Conservation (phyloP, 2,888 invertebrate species). For the Brachycybe producta region DNA sequence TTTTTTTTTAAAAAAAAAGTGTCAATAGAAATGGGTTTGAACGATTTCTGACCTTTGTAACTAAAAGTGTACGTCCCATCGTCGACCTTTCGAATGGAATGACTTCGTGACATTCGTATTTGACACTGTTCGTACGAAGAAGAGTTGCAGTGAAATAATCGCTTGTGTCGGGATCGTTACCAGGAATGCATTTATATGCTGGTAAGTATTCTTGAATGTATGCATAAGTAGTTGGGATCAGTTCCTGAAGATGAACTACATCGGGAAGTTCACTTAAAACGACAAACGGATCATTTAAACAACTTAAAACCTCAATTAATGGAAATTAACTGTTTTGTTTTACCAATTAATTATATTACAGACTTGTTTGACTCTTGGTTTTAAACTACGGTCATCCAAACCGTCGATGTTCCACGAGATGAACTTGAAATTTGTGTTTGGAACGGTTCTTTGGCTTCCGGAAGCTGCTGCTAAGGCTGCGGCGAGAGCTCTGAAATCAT, state of each 20-base stretch:
- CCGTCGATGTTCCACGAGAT: slow-evolving; percentile 49
- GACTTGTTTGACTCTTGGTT: slow-evolving; percentile 40
- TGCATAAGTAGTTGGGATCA: slow-evolving; percentile 36
- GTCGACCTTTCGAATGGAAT: slow-evolving; percentile 35
- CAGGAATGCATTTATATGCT: slow-evolving; percentile 35
- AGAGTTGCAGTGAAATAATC: slow-evolving; percentile 39
- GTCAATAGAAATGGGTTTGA: not conserved
- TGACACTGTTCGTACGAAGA: slow-evolving; percentile 33
- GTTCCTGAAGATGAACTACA: slow-evolving; percentile 46
- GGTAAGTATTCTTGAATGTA: slow-evolving; percentile 35
- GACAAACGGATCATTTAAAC: slow-evolving; percentile 9
- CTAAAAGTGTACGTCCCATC: slow-evolving; percentile 42
- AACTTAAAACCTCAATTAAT: no score
- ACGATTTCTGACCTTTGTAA: slow-evolving; percentile 35
- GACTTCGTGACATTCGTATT: slow-evolving; percentile 35
- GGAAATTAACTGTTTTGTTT: slow-evolving; percentile 7
- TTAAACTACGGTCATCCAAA: slow-evolving; percentile 39
- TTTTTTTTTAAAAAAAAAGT: no score
- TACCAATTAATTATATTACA: slow-evolving; percentile 38
- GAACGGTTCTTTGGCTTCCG: not conserved
- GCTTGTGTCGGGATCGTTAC: slow-evolving; percentile 24
- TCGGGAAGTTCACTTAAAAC: slow-evolving; percentile 41
- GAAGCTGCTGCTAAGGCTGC: not conserved
- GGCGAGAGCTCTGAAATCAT: not conserved
- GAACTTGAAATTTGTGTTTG: slow-evolving; percentile 33